A percentile compares a stretch with the other conserved stretches of the same genome.
Conservation (phyloP, 2,888 invertebrate genomes). For the Agrotis clavis region DNA sequence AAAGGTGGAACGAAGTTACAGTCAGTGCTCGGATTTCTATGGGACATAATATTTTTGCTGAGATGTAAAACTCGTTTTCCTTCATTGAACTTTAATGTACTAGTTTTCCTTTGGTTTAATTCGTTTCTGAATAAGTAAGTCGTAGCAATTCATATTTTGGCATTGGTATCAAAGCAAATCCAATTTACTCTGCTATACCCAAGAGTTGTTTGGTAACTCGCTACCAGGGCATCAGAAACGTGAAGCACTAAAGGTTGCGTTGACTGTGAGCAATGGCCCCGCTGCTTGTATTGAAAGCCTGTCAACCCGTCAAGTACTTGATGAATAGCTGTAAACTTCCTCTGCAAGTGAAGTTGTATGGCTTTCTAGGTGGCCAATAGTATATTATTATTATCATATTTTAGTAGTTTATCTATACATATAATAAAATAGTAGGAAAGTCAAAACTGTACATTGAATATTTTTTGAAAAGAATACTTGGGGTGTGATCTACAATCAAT, state of each 20-base stretch:
- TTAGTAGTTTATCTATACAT: background rate
- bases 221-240: constrained; percentile 31
- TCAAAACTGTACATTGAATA: no score
- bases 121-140: no score
- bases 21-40: no score
- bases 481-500: no score
- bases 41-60: no score
- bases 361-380: constrained; percentile 11
- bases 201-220: background rate
- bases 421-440: no score
- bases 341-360: constrained; percentile 25
- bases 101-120: no score
- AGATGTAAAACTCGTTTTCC: no score
- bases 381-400: constrained; percentile 13
- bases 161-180: background rate
- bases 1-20: no score
- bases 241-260: constrained; percentile 27
- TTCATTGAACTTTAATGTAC: no score
- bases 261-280: constrained; percentile 42
- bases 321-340: constrained; percentile 58
- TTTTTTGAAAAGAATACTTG: no score
- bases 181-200: no score
- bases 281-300: constrained; percentile 52
- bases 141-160: background rate
- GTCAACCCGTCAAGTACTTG: constrained; percentile 52